Evolutionary conservation across 2,888 invertebrate species (phyloP), one percentile per base, ranked within the genome.

Genomic region (Antheraea assamensis): DNA sequence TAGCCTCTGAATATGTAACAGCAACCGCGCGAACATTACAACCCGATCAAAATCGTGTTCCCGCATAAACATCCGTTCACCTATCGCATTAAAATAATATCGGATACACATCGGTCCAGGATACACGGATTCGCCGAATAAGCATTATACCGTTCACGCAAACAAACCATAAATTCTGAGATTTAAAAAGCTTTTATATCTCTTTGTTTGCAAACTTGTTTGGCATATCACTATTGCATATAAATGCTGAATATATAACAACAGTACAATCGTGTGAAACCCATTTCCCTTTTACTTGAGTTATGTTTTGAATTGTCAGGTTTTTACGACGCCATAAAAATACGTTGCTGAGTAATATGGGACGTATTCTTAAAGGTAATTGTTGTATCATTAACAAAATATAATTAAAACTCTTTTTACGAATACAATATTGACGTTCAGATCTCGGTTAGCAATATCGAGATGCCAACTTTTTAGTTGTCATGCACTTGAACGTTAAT

Each of bases 101-200:
- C 86, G 85, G 85, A 66, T 70, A 35, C 73, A 31, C 70, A 64
- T 72, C 78, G 76, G 61, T 27, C 15, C 61, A 17, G 27, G 79
- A 78, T 76, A 78, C 81, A 78, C 80, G 80, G 80, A 83, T 84
- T 81, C 82, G 78, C 81, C 82, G 77, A 88, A 90, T 88, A 89
- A n/a, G 88, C 89, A 90, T 58, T 58, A 58, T 89, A 88, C 89
- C 84, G 88, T 90, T 90, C 86, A 89, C 88, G 85, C 88, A 88
- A 88, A 89, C 89, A 89, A 88, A 87, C 90, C 88, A 90, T 90
- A 91, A 91, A 91, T 91, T 90, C 76, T 83, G 88, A 87, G 89
- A 89, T 89, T 89, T 89, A 87, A 89, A 88, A 89, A 86, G 86
- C 89, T 89, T 89, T 89, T 58, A 58, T 88, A 88, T 90, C 90